These are phyloP conservation scores for Graphium colonna DNA, from an alignment of 2,888 invertebrate genomes.

Conservation along the genomic window DNA sequence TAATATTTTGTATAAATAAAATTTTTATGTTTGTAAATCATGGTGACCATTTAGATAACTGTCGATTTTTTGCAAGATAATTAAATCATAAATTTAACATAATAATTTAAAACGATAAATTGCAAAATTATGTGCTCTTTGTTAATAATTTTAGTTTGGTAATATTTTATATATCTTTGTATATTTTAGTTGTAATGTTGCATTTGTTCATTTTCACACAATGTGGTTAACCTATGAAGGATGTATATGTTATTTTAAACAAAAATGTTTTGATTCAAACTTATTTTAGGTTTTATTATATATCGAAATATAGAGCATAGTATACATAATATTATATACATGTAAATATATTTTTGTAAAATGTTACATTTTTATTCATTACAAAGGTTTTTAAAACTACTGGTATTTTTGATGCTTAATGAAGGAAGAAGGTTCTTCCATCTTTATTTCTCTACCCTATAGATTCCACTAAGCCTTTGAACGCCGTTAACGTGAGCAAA, in stretches of 20 bases:
- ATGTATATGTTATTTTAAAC: slow-evolving; percentile 27
- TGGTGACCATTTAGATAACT: no score
- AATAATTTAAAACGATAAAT: not conserved
- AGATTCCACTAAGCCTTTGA: no score
- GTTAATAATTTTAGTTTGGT: slow-evolving; percentile 5
- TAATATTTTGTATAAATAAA: no score
- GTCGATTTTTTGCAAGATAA: no score
- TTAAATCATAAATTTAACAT: not conserved
- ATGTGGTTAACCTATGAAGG: slow-evolving; percentile 17
- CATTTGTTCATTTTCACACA: slow-evolving; percentile 42
- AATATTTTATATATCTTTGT: slow-evolving; percentile 24
- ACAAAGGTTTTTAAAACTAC: slow-evolving; percentile 71
- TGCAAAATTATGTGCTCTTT: not conserved
- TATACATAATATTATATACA: slow-evolving; percentile 44
- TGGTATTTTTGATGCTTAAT: no score
- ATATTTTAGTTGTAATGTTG: slow-evolving; percentile 40
- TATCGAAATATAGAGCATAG: slow-evolving; percentile 26
- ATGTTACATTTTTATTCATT: slow-evolving; percentile 75
- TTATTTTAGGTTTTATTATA: slow-evolving; percentile 24
- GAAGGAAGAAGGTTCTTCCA: no score
- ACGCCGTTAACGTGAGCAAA: no score
- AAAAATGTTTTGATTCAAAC: slow-evolving; percentile 21
- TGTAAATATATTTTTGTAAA: slow-evolving; percentile 80
- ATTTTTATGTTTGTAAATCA: no score
- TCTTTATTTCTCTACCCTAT: no score